Evolutionary conservation across 2,113 vertebrate genomes (phyloP).

Genomic region (Aspiorhynchus laticeps): DNA sequence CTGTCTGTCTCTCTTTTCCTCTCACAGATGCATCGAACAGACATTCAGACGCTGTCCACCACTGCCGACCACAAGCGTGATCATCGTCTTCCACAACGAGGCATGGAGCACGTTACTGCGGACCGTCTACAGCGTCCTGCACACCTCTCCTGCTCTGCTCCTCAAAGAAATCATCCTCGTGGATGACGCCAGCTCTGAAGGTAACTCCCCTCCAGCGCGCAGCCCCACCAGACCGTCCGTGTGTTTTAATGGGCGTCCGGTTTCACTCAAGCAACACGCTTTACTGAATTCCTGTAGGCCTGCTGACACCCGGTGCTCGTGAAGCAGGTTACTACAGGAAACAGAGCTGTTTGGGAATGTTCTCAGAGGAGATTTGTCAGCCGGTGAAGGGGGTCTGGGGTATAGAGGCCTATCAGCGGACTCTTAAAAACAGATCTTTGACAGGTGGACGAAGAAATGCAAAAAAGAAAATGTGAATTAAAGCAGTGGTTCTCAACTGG

Average conservation of each 20-base stretch:
- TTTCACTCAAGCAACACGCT: constrained; percentile 61
- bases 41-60: constrained; percentile 93
- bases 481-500: neutral
- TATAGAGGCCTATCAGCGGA: constrained; percentile 14
- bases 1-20: constrained; percentile 29
- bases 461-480: constrained; percentile 28
- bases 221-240: constrained; percentile 41
- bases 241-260: constrained; percentile 50
- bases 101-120: constrained; percentile 95
- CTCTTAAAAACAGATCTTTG: constrained; percentile 45
- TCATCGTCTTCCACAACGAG: constrained; percentile 99
- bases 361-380: constrained; percentile 55
- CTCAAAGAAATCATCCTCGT: constrained; percentile 98
- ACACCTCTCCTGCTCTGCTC: constrained; percentile 91
- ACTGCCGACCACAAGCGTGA: constrained; percentile 91
- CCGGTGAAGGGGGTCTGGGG: constrained; percentile 43
- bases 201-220: constrained; percentile 73
- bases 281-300: constrained; percentile 51
- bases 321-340: constrained; percentile 61
- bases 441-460: constrained; percentile 44
- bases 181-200: constrained; percentile 94
- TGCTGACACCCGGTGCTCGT: constrained; percentile 20
- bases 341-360: constrained; percentile 59
- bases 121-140: constrained; percentile 95
- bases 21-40: constrained; percentile 92